A percentile compares a stretch with the other conserved stretches of the same genome.
Evolutionary conservation across 2,113 vertebrate genomes (phyloP).

Genomic region (Lichenostomus cassidix): DNA sequence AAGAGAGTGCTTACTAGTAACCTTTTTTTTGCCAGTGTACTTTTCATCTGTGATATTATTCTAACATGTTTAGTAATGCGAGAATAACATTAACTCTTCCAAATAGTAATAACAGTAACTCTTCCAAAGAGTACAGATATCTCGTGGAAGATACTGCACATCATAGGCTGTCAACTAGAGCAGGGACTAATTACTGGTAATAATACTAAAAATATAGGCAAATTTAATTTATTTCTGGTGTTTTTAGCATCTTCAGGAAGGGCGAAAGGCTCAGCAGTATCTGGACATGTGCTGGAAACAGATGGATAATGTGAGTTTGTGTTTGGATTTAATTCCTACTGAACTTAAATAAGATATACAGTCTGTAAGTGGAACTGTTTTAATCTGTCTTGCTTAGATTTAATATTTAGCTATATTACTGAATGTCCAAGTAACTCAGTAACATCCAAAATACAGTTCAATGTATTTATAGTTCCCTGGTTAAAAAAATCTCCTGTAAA

Average conservation of each 20-base stretch:
- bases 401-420: not conserved
- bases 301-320: conserved; percentile 95
- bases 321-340: not conserved
- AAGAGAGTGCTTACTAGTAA: not conserved
- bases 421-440: not conserved
- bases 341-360: not conserved
- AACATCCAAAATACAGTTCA: not conserved
- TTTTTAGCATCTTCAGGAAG: conserved; percentile 95
- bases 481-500: not conserved
- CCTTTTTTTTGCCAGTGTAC: not conserved
- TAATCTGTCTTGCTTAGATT: not conserved
- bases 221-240: conserved; percentile 1
- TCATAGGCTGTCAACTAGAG: not conserved
- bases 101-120: not conserved
- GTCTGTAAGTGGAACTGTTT: not conserved
- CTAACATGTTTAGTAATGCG: not conserved
- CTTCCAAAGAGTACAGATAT: not conserved
- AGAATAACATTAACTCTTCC: no score
- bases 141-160: not conserved
- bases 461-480: not conserved
- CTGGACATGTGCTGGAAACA: conserved; percentile 98
- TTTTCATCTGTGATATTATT: not conserved
- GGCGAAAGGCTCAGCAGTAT: conserved; percentile 94
- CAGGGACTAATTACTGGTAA: not conserved
- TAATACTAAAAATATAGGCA: not conserved